Conservation (phyloP, 2,113 vertebrate genomes). For the Oncorhynchus gorbuscha region DNA sequence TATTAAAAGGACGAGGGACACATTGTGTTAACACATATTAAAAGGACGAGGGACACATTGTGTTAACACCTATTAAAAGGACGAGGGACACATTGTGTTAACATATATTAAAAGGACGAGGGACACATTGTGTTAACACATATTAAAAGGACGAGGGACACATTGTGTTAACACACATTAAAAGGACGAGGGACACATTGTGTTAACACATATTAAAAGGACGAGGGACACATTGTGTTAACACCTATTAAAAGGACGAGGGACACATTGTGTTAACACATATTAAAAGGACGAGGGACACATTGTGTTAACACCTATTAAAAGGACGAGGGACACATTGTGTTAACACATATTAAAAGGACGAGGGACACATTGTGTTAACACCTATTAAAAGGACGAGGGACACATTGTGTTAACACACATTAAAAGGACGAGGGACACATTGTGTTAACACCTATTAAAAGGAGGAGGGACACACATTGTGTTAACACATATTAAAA, state of each 20-base stretch:
- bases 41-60: conserved; percentile 45
- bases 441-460: conserved; percentile 68
- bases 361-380: conserved; percentile 48
- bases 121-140: conserved; percentile 58
- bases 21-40: conserved; percentile 73
- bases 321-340: conserved; percentile 21
- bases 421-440: conserved; percentile 47
- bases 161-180: conserved; percentile 71
- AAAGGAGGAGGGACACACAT: conserved; percentile 32
- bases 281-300: conserved; percentile 20
- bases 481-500: conserved; percentile 70
- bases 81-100: conserved; percentile 53
- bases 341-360: no score
- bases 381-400: conserved; percentile 66
- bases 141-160: conserved; percentile 51
- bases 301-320: conserved; percentile 30
- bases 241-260: no score
- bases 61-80: conserved; percentile 71
- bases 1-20: conserved; percentile 56
- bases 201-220: conserved; percentile 71
- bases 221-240: conserved; percentile 5
- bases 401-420: conserved; percentile 65
- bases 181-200: conserved; percentile 47
- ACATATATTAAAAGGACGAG: conserved; percentile 62
- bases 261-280: conserved; percentile 61